These are phyloP conservation scores for Halocaridina rubra DNA, from an alignment of 2,888 invertebrate genomes.

Conservation along the genomic window DNA sequence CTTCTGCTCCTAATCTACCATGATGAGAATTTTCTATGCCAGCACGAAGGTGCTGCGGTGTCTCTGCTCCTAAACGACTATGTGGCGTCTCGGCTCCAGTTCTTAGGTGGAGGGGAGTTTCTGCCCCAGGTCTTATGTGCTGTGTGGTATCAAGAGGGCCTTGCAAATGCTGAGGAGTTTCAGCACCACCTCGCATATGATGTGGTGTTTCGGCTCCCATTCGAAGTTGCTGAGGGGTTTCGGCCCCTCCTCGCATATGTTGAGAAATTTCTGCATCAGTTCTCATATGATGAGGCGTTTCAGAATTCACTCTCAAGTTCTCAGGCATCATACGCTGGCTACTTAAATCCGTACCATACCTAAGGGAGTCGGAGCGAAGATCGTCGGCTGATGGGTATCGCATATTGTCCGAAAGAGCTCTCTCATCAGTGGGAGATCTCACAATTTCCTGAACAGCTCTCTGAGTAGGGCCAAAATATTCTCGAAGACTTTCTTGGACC, in stretches of 20 bases:
- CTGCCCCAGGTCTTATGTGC: slow-evolving; percentile 4
- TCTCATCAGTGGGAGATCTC: slow-evolving; percentile 44
- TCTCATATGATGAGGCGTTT: slow-evolving; percentile 41
- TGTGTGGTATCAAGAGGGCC: neutral
- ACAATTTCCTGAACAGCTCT: slow-evolving; percentile 39
- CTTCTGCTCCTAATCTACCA: slow-evolving; percentile 22
- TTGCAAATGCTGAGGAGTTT: slow-evolving; percentile 26
- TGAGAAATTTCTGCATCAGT: slow-evolving; percentile 34
- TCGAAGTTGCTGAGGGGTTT: slow-evolving; percentile 34
- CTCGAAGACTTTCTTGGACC: slow-evolving; percentile 61
- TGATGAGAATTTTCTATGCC: slow-evolving; percentile 21
- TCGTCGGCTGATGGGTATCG: slow-evolving; percentile 28
- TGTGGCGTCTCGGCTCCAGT: slow-evolving; percentile 26
- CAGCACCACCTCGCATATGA: slow-evolving; percentile 27
- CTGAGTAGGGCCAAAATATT: slow-evolving; percentile 50
- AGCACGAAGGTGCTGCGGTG: slow-evolving; percentile 20
- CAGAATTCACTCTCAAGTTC: slow-evolving; percentile 41
- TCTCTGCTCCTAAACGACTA: slow-evolving; percentile 2
- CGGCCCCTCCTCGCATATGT: slow-evolving; percentile 21
- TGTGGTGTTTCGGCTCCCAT: slow-evolving; percentile 37
- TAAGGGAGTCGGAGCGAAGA: slow-evolving; percentile 23
- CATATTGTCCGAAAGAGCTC: slow-evolving; percentile 31
- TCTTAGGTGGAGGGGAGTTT: slow-evolving; percentile 27
- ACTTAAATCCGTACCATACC: slow-evolving; percentile 45
- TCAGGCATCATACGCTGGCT: slow-evolving; percentile 55